A percentile compares a stretch with the other conserved stretches of the same genome.
Evolutionary conservation across 37 sponge, comb jelly and placozoan genomes (phyloP).

Genomic region (Halisarca cf. caerulea): DNA sequence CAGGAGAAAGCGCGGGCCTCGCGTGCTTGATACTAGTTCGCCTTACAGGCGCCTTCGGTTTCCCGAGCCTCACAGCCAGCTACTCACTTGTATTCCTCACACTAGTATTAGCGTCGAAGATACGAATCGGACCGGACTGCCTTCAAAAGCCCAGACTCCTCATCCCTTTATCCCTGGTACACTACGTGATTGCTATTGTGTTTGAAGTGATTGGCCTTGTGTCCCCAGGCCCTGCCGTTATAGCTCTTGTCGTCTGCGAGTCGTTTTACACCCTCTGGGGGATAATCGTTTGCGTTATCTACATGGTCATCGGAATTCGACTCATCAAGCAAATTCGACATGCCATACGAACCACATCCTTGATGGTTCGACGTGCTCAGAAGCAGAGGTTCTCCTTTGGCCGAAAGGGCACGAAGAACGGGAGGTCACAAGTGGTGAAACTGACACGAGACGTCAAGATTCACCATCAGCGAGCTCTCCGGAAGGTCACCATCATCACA

Average conservation of each 20-base stretch:
- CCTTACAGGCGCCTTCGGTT: slow-evolving; percentile 33
- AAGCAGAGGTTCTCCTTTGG: background rate
- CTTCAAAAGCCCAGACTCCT: slow-evolving; percentile 23
- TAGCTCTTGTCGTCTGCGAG: slow-evolving; percentile 35
- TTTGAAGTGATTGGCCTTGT: slow-evolving; percentile 27
- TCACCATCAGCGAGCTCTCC: slow-evolving; percentile 24
- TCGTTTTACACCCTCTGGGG: slow-evolving; percentile 51
- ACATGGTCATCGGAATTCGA: slow-evolving; percentile 26
- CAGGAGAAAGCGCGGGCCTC: background rate
- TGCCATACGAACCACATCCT: background rate
- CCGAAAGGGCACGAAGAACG: background rate
- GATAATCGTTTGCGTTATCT: slow-evolving; percentile 26
- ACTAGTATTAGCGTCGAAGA: slow-evolving; percentile 14
- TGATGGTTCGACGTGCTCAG: background rate
- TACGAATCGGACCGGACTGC: slow-evolving; percentile 29
- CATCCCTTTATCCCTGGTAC: slow-evolving; percentile 14
- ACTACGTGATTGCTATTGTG: slow-evolving; percentile 44
- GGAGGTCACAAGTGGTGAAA: background rate
- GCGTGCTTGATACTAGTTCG: slow-evolving; percentile 42
- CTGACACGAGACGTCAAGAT: slow-evolving; percentile 24
- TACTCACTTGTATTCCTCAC: slow-evolving; percentile 54
- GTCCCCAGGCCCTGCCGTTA: slow-evolving; percentile 21
- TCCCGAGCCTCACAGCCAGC: slow-evolving; percentile 57
- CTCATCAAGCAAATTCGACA: slow-evolving; percentile 17
- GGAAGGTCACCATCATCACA: slow-evolving; percentile 51